phyloP scores from a whole-genome alignment of 2,888 invertebrate genomes.

The Eupithecia inturbata region DNA sequence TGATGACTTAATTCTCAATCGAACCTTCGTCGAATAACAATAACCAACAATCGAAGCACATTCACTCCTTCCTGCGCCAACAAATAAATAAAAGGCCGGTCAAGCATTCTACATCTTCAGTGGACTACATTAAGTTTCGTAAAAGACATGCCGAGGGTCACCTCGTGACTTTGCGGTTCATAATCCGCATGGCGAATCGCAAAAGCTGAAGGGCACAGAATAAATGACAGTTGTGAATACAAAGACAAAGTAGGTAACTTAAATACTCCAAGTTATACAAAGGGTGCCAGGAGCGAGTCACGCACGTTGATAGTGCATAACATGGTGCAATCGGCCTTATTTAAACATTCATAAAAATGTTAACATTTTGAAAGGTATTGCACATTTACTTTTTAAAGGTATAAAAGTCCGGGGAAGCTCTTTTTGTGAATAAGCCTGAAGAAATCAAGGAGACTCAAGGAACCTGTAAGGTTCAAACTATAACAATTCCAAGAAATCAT shows the following conservation, averaged over 20 bases:
- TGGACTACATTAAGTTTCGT: constrained; percentile 4
- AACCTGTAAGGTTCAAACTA: background rate
- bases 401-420: background rate
- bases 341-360: background rate
- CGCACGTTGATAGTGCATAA: constrained; percentile 45
- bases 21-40: background rate
- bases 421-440: background rate
- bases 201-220: constrained; percentile 6
- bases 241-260: background rate
- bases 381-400: background rate
- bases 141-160: constrained; percentile 2
- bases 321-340: constrained; percentile 12
- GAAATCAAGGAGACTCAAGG: background rate
- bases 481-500: background rate
- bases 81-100: background rate
- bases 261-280: constrained; percentile 39
- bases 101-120: background rate
- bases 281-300: constrained; percentile 60
- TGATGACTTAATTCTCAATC: background rate
- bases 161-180: constrained; percentile 28
- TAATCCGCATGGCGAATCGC: constrained; percentile 64
- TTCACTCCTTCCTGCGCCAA: background rate
- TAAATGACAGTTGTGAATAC: background rate
- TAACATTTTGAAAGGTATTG: background rate
- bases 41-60: background rate